Evolutionary conservation across 2,888 invertebrate species (phyloP), one percentile per base, ranked within the genome.

Genomic region (Frankliniella fusca): DNA sequence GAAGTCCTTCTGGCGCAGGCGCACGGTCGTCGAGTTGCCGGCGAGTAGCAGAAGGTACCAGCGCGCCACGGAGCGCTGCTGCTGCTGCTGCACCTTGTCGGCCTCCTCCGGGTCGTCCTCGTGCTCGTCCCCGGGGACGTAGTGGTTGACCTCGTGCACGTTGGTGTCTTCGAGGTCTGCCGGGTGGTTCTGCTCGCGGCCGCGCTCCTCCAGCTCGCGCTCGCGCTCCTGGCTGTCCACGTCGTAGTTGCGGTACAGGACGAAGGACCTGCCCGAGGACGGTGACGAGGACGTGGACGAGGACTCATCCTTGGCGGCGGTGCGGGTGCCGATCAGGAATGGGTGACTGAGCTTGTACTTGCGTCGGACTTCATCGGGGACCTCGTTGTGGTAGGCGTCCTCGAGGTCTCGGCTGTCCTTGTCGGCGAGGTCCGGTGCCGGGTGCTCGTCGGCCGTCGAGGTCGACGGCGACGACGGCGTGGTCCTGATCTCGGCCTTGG

Each of bases 11-110:
- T 86, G 86, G 38, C 87, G 85, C 9, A 86, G 85, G 28, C 85
- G 84, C 18, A 86, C 87, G 15, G 86, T 86, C 0, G 87, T 87
- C 10, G 86, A 86, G 83, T 87, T 87, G 28, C 87, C 87, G 38
- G 86, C 85, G 15, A 87, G 83, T 23, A 86, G 84, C 18, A 87
- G 84, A n/a, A 87, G 83, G 83, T 86, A 87, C 85, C 86, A 85
- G n/a, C 84, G 83, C 27, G 85, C 84, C 12, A 76, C 70, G 70
- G 70, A 76, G 23, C 27, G 23, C 70, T 76, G 70, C 70, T 76
- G 70, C 70, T 76, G 70, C 70, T 27, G 70, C 27, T 76, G 70
- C 27, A 84, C 82, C 5, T 83, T 84, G n/a, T 80, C 82, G 12
- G 81, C 65, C 48, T 81, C 80, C 49, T 83, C 83, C 65, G 82